These are phyloP conservation scores for Trididemnum miniatum DNA, from an alignment of 23 tunicate genomes.

Conservation along the genomic window DNA sequence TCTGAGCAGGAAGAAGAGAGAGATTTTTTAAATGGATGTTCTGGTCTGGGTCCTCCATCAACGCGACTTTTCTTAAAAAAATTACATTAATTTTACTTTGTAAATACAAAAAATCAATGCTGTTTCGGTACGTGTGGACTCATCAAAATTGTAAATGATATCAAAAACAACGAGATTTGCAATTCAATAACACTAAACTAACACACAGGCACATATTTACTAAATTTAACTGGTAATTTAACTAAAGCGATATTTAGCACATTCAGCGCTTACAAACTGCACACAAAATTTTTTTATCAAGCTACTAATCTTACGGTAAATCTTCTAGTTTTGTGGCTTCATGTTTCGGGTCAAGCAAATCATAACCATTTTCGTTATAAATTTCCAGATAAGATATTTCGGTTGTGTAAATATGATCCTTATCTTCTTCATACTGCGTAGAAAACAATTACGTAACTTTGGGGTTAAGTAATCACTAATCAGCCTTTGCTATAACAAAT, in stretches of 20 bases:
- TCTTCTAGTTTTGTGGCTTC: constrained; percentile 94
- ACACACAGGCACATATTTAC: no score
- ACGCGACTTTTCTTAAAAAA: constrained; percentile 73
- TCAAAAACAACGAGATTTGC: no score
- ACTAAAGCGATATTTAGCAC: background rate
- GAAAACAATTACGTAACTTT: background rate
- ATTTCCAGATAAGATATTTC: constrained; percentile 97
- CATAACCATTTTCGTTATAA: constrained; percentile 95
- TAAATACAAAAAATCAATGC: no score
- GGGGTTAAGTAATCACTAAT: no score
- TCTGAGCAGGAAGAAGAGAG: constrained; percentile 82
- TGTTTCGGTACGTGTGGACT: no score
- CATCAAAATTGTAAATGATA: no score
- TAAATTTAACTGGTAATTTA: background rate
- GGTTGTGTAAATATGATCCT: constrained; percentile 81
- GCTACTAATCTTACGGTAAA: constrained; percentile 61
- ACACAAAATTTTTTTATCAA: background rate
- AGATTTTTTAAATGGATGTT: constrained; percentile 88
- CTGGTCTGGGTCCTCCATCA: constrained; percentile 96
- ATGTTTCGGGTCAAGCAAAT: constrained; percentile 91
- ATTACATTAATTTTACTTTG: no score
- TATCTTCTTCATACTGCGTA: constrained; percentile 75
- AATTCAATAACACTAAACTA: no score
- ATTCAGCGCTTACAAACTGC: no score
- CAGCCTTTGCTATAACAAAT: no score